Conservation (phyloP, 2,797 vertebrate genomes). For the Darevskia nairensis region DNA sequence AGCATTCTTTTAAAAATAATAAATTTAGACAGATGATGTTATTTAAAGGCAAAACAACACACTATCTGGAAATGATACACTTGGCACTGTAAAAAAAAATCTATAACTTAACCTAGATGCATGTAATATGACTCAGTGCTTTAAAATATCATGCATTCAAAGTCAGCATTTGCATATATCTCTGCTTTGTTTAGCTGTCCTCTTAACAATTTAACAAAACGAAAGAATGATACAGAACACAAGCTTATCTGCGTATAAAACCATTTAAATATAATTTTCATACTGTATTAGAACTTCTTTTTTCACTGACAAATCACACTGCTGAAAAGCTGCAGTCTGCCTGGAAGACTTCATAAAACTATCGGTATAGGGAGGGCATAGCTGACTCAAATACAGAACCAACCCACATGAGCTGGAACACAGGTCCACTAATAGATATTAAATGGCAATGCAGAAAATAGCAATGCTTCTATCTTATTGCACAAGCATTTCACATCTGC, state of each 20-base stretch:
- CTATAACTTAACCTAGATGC: conserved; percentile 33
- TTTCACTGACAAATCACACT: not conserved
- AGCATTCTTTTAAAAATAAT: not conserved
- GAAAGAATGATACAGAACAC: conserved; percentile 63
- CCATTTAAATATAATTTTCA: not conserved
- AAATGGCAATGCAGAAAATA: conserved; percentile 48
- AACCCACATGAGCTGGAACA: not conserved
- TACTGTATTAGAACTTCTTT: not conserved
- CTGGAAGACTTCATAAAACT: conserved; percentile 42
- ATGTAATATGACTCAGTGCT: conserved; percentile 54
- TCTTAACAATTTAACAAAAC: conserved; percentile 73
- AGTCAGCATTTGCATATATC: conserved; percentile 70
- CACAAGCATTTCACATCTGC: conserved; percentile 33
- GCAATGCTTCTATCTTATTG: conserved; percentile 48
- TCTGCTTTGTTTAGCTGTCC: conserved; percentile 66
- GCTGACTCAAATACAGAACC: not conserved
- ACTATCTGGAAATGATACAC: not conserved
- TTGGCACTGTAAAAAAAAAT: conserved; percentile 12
- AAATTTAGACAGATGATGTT: not conserved
- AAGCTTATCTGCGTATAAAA: conserved; percentile 36
- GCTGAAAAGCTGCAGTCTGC: conserved; percentile 42
- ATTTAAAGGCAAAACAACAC: conserved; percentile 18
- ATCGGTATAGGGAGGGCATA: conserved; percentile 5
- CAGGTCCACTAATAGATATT: conserved; percentile 22
- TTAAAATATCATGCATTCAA: conserved; percentile 55